Base-by-base conservation (phyloP, 2,888 invertebrate species). In the Orchesella flavescens region DNA sequence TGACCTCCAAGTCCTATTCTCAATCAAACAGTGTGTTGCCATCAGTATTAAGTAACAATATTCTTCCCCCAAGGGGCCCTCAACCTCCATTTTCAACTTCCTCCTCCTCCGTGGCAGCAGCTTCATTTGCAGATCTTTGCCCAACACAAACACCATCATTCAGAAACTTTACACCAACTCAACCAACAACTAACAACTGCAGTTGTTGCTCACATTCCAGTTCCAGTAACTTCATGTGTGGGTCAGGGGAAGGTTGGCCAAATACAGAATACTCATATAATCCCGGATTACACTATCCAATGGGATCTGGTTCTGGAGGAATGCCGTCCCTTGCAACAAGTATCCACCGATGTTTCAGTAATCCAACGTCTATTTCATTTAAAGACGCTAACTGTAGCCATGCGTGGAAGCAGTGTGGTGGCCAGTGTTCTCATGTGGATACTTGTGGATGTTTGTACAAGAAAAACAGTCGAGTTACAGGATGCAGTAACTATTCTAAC, bases 351-450 rank as follows among this genome's bases (percentile, higher is more conserved):
- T 69, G 17, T 24, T 13, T 7, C 12, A 76, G 61, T 63, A 81
- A 77, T 49, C 59, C 73, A 19, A 34, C 77, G 3, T 81, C 85
- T 2, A 59, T 71, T 19, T 21, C 68, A 1, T 79, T 61, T 23
- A 79, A 65, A 46, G 75, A 81, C 1, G 85, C 63, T 24, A 81
- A 82, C 19, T 88, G 88, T 71, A 88, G 88, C 61, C 88, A 88
- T 74, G 77, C 83, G 13, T 87, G 87, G 85, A 86, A 85, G 21
- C 81, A 84, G 34, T 87, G 86, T 66, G 74, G 74, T 2, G n/a
- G n/a, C n/a, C 80, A 84, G 53, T 88, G 88, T 75, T 87, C 87
- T 17, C 88, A 88, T 74, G 23, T 75, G 21, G 87, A 86, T 9
- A 68, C 74, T 13, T 88, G 88, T 72, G 71, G 71, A 0, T 84